These are phyloP conservation scores for Urocynchramus pylzowi DNA, from an alignment of 2,113 vertebrate species.

Conservation along the genomic window DNA sequence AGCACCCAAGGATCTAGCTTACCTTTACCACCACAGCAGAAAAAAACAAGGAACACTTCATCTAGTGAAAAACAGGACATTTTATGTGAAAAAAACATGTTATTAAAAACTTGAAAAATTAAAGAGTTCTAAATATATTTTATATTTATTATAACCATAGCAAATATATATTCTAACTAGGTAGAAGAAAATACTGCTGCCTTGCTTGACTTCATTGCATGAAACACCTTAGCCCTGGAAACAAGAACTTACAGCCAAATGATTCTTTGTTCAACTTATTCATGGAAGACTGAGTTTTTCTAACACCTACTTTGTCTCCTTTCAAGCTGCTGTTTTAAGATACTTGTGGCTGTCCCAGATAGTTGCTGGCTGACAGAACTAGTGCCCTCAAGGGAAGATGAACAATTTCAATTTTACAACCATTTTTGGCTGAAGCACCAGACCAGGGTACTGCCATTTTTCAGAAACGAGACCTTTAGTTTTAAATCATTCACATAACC, in stretches of 20 bases:
- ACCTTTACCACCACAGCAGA: not conserved
- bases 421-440: constrained; percentile 24
- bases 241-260: not conserved
- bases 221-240: not conserved
- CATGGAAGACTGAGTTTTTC: not conserved
- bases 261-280: not conserved
- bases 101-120: not conserved
- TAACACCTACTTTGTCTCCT: not conserved
- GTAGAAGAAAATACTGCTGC: not conserved
- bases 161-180: not conserved
- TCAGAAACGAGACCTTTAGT: not conserved
- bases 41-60: not conserved
- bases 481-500: not conserved
- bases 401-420: constrained; percentile 37
- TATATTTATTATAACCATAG: not conserved
- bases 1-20: not conserved
- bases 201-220: not conserved
- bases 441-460: not conserved
- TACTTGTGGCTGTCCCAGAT: not conserved
- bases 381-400: not conserved
- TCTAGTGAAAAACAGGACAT: not conserved
- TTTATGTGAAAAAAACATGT: not conserved
- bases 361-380: constrained; percentile 5
- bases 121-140: not conserved
- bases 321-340: constrained; percentile 7